Base-by-base conservation (phyloP, 2,888 invertebrate genomes). In the Dorcus hopei region DNA sequence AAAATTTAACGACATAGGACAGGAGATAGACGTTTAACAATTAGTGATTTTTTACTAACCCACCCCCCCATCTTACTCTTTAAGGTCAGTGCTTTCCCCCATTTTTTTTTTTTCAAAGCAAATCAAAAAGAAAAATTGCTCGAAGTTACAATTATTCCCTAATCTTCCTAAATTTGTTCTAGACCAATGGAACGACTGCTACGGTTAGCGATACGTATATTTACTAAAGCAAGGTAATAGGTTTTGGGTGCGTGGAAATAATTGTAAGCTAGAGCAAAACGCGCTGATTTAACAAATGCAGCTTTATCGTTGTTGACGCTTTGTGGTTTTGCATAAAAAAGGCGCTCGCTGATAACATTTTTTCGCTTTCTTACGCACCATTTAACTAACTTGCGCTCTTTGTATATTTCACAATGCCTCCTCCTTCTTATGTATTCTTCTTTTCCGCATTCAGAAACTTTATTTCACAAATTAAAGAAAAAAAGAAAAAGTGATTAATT, bases 171-270 rank as follows among this genome's bases (percentile, higher is more conserved):
- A 60, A 61, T 63, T 59, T 85, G 80, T 80, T 84, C 80, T 84
- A 87, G 86, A 86, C 86, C 82, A 87, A 87, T 83, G 87, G 84
- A 74, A 84, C 86, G 75, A 85, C 86, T 81, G 84, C 85, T 81
- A 82, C 85, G 64, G 65, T 68, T 87, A 91, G 91, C 85, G 88
- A 91, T 87, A 91, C 91, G 77, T 91, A 91, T 86, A 91, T 91
- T 86, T 91, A 83, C 84, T 91, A 89, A 85, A 72, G 80, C 49
- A 61, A 62, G 62, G 57, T 62, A 58, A 52, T 52, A 51, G 33
- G 66, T 33, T 57, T 55, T 49, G 57, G 54, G 50, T 38, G 42
- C 26, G 41, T 55, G 11, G 42, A 57, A 54, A 63, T 67, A 67
- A 65, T 68, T 69, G 68, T 68, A 67, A 58, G 59, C 65, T 61